Evolutionary conservation across 2,797 vertebrate genomes (phyloP), one percentile per base, ranked within the genome.

Genomic region (Podarcis siculus): DNA sequence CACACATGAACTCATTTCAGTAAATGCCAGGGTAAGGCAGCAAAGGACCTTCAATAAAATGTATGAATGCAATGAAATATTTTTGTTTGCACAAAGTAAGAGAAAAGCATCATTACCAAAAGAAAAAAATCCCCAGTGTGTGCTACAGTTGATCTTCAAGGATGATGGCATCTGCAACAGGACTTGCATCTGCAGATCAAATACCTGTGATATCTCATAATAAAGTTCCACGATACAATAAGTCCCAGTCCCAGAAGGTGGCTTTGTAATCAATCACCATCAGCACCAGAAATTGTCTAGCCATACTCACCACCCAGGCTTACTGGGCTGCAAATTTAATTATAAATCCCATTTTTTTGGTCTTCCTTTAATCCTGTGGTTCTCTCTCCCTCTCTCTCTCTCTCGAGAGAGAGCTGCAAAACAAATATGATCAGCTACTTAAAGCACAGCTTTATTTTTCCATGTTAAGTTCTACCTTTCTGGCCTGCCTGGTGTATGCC

Each of bases 401-500:
- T 5, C 39, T 42, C 42, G 42, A 42, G 42, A 42, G 8, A 64
- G 8, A 4, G 64, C 25, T 49, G 61, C 1, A 79, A 72, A 61
- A 49, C 55, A 84, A n/a, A 45, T 21, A 19, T 71, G 3, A 32
- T 2, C 12, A 32, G 42, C 77, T 49, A 12, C 27, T 84, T 27
- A 37, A 86, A 82, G 61, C 87, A 49, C 89, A 89, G 84, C 17
- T 61, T 87, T 35, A 72, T 82, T 83, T 5, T 89, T 32, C 8
- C 2, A 15, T 1, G 27, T 73, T 12, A 58, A 23, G n/a, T 78
- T 72, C 35, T 95, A 99, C 98, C 98, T 98, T 99, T 99, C 96
- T 99, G 99, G 85, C 98, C 98, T 71, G 98, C 97, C 94, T 98
- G 98, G 92, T 98, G 98, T 92, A 98, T 96, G 82, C 98, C 98